These are phyloP conservation scores for Oscheius myriophilus DNA, from an alignment of 2,888 invertebrate genomes.

Conservation along the genomic window DNA sequence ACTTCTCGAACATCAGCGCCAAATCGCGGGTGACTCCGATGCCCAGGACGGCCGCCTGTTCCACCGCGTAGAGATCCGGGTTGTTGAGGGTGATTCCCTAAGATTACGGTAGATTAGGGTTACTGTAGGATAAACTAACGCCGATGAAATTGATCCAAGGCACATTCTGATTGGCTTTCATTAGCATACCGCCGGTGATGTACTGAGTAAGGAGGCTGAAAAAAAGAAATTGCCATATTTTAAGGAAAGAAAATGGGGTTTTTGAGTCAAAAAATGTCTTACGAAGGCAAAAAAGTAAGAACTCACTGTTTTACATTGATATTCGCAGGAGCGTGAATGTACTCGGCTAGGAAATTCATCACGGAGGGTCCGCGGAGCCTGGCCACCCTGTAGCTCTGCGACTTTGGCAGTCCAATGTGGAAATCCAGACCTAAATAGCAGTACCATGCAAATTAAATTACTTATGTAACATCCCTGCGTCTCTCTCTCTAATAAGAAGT, in stretches of 20 bases:
- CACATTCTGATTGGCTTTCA: slow-evolving; percentile 29
- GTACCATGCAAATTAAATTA: background rate
- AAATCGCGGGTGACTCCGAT: slow-evolving; percentile 58
- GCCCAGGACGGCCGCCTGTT: slow-evolving; percentile 59
- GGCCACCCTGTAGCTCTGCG: slow-evolving; percentile 52
- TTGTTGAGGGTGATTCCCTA: slow-evolving; percentile 62
- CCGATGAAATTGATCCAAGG: slow-evolving; percentile 42
- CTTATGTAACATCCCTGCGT: too few relatives aligned
- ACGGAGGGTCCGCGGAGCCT: slow-evolving; percentile 45
- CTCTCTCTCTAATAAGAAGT: too few relatives aligned
- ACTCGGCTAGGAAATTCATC: slow-evolving; percentile 41
- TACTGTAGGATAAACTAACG: background rate
- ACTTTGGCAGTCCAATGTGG: slow-evolving; percentile 53
- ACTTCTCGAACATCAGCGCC: slow-evolving; percentile 53
- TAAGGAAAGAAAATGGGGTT: too few relatives aligned
- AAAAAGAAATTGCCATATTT: too few relatives aligned
- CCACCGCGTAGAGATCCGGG: slow-evolving; percentile 58
- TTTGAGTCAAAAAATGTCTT: background rate
- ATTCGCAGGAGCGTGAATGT: slow-evolving; percentile 35
- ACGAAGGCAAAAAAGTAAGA: background rate
- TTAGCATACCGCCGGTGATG: slow-evolving; percentile 33
- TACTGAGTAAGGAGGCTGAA: slow-evolving; percentile 31
- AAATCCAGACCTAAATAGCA: slow-evolving; percentile 50
- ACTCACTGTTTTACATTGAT: slow-evolving; percentile 30
- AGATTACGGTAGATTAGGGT: slow-evolving; percentile 21